phyloP scores from a whole-genome alignment of 2,888 invertebrate genomes.

The Metalampra italica region DNA sequence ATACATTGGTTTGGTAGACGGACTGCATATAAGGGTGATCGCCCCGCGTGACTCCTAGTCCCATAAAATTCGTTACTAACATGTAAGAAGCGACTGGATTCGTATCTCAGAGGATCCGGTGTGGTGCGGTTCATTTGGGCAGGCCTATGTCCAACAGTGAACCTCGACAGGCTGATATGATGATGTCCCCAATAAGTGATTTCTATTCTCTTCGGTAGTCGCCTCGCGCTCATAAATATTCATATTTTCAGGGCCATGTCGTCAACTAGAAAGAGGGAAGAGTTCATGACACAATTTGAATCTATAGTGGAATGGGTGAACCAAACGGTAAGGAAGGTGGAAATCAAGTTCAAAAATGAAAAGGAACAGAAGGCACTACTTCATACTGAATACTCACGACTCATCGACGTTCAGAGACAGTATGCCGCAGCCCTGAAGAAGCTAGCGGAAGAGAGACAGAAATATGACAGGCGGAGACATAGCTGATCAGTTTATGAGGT shows the following conservation, averaged over 20 bases:
- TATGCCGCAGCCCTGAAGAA: conserved; percentile 66
- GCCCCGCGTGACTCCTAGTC: no score
- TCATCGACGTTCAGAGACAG: conserved; percentile 68
- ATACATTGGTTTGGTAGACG: no score
- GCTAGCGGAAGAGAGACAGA: conserved; percentile 56
- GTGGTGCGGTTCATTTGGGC: no score
- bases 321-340: conserved; percentile 88
- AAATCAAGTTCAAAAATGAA: conserved; percentile 67
- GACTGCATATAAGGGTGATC: no score
- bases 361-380: conserved; percentile 55
- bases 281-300: conserved; percentile 94
- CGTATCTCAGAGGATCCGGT: no score
- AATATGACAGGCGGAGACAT: conserved; percentile 25
- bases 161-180: no score
- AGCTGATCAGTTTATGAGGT: conserved; percentile 4
- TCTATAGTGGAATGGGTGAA: conserved; percentile 93
- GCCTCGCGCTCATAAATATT: no score
- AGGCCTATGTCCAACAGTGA: no score
- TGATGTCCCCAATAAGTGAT: no score
- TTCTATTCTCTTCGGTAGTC: no score
- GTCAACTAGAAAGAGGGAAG: conserved; percentile 87
- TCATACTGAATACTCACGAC: conserved; percentile 55
- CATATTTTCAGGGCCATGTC: conserved; percentile 85
- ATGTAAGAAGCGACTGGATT: no score
- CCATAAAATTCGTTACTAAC: no score